Conservation (phyloP, 2,113 vertebrate species). For the Crypturellus undulatus region DNA sequence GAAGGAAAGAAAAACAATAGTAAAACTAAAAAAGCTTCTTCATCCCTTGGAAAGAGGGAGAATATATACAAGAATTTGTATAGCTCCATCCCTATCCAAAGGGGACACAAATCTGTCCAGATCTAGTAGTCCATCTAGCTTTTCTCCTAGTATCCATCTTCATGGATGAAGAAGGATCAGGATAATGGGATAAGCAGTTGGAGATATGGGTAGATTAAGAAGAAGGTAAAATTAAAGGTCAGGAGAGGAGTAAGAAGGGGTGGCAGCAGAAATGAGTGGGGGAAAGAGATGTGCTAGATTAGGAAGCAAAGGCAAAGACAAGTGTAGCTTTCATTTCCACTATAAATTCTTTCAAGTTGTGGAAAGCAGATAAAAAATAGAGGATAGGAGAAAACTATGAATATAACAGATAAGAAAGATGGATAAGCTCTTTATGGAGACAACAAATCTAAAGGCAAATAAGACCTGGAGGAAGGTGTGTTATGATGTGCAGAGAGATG, state of each 20-base stretch:
- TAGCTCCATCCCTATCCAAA: background rate
- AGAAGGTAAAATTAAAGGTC: background rate
- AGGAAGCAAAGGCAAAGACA: background rate
- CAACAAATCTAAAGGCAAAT: background rate
- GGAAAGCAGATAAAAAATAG: background rate
- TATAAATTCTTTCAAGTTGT: background rate
- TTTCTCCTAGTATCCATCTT: background rate
- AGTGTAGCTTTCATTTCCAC: background rate
- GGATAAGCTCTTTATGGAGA: background rate
- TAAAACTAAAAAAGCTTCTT: background rate
- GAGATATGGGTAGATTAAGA: background rate
- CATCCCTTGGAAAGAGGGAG: background rate
- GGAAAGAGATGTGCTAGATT: background rate
- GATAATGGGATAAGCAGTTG: background rate
- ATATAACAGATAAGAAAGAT: background rate
- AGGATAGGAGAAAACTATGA: background rate
- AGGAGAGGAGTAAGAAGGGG: background rate
- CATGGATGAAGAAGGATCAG: background rate
- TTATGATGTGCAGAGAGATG: background rate
- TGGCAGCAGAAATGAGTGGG: background rate
- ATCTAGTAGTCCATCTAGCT: background rate
- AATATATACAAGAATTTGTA: background rate
- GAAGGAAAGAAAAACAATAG: background rate
- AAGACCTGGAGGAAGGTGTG: background rate
- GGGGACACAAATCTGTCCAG: background rate